phyloP scores from a whole-genome alignment of 1,140 invertebrate species.

The Dryas iulia region DNA sequence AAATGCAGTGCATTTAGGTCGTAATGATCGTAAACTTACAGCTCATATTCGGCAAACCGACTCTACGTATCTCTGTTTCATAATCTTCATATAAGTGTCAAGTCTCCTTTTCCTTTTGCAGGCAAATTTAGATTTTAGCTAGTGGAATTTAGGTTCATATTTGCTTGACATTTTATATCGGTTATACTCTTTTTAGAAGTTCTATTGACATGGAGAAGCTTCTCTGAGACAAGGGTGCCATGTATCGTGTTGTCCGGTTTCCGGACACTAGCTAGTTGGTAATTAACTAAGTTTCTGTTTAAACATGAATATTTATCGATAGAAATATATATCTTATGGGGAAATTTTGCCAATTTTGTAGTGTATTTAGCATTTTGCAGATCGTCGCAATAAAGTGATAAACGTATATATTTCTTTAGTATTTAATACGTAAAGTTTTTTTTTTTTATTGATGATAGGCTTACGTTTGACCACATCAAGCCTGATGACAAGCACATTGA shows the following conservation, averaged over 20 bases:
- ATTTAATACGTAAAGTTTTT: too few relatives aligned
- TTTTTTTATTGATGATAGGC: too few relatives aligned
- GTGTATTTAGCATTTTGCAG: too few relatives aligned
- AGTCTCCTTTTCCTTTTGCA: neutral
- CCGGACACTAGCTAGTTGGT: slow-evolving; percentile 61
- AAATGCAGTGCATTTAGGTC: slow-evolving; percentile 32
- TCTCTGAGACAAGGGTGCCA: slow-evolving; percentile 66
- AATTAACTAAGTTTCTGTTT: slow-evolving; percentile 68
- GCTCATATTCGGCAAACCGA: slow-evolving; percentile 36
- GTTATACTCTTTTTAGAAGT: slow-evolving; percentile 20
- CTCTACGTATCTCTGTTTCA: neutral
- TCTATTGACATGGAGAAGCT: slow-evolving; percentile 49
- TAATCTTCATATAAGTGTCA: neutral
- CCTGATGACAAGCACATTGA: too few relatives aligned
- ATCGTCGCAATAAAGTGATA: too few relatives aligned
- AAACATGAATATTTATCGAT: slow-evolving; percentile 24
- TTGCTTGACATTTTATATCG: slow-evolving; percentile 20
- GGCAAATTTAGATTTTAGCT: neutral
- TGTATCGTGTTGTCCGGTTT: slow-evolving; percentile 76
- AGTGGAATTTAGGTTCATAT: slow-evolving; percentile 34
- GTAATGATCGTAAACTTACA: slow-evolving; percentile 8
- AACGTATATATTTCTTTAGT: too few relatives aligned
- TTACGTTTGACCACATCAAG: too few relatives aligned
- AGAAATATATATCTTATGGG: neutral
- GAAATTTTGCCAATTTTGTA: neutral